Conservation (phyloP, 1,140 invertebrate genomes). For the Pristionchus pacificus region DNA sequence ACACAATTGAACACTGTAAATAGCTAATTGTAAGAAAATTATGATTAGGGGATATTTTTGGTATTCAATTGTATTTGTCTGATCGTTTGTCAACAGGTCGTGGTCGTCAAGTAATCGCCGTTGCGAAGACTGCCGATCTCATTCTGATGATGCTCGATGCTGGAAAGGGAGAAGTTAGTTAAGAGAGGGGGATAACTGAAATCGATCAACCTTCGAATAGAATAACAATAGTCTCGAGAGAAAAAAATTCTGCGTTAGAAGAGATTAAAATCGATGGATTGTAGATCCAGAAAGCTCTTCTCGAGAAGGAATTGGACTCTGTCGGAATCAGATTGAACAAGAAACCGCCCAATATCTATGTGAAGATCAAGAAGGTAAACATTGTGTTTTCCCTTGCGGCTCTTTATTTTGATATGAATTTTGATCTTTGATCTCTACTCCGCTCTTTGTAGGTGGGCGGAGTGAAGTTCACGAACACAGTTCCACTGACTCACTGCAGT, state of each 20-base stretch:
- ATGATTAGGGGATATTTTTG: too few species aligned
- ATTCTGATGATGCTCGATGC: slow-evolving; percentile 98
- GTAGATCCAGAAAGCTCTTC: slow-evolving; percentile 83
- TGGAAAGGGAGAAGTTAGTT: slow-evolving; percentile 69
- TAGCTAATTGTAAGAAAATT: too few species aligned
- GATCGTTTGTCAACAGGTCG: too few species aligned
- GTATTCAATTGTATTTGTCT: too few species aligned
- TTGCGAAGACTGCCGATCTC: slow-evolving; percentile 92
- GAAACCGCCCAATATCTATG: slow-evolving; percentile 90
- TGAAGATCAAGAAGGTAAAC: slow-evolving; percentile 74
- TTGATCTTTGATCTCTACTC: neutral
- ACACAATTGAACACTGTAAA: neutral
- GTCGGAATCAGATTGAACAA: slow-evolving; percentile 95
- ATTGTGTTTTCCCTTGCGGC: neutral
- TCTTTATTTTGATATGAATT: neutral
- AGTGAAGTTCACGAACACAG: slow-evolving; percentile 95
- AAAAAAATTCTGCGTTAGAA: too few species aligned
- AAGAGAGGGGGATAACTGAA: slow-evolving; percentile 43
- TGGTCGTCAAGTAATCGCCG: slow-evolving; percentile 85
- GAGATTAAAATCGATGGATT: slow-evolving; percentile 62
- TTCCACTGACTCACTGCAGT: slow-evolving; percentile 83
- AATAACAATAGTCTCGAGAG: too few species aligned
- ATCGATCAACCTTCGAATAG: too few species aligned
- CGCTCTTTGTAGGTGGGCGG: slow-evolving; percentile 70
- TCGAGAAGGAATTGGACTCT: slow-evolving; percentile 96